These are phyloP conservation scores for Teleogryllus oceanicus DNA, from an alignment of 2,888 invertebrate genomes.

Conservation along the genomic window DNA sequence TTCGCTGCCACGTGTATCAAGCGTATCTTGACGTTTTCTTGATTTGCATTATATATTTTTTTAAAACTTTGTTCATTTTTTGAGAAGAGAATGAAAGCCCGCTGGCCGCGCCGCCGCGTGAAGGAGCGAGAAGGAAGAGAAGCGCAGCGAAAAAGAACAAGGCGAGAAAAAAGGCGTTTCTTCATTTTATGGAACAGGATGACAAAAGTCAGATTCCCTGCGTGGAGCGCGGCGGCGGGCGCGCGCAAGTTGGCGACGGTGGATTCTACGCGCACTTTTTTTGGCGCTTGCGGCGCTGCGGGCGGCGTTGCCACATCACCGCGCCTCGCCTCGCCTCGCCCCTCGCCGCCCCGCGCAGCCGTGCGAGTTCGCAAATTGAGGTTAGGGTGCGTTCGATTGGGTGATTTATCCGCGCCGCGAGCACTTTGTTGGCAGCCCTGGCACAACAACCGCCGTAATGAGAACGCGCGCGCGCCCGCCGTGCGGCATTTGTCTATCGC, in stretches of 20 bases:
- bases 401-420: background rate
- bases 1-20: background rate
- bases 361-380: background rate
- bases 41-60: slow-evolving; percentile 7
- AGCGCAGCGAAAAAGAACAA: background rate
- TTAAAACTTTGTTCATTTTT: background rate
- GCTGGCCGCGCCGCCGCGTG: too few species aligned
- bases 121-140: background rate
- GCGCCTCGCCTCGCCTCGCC: too few species aligned
- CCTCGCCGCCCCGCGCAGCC: too few species aligned
- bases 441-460: background rate
- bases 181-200: background rate
- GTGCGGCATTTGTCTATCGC: background rate
- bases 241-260: background rate
- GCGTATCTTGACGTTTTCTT: slow-evolving; percentile 7
- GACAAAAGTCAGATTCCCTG: background rate
- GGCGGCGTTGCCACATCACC: too few species aligned
- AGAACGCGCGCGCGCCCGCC: background rate
- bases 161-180: background rate
- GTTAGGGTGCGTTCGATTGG: background rate
- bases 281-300: background rate
- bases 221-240: too few species aligned
- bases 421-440: background rate
- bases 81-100: background rate
- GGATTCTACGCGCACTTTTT: background rate